Percentiles rank a stretch among this genome's conserved stretches.
Conservation (phyloP, 2,888 invertebrate genomes). For the Metallyticus violacea region DNA sequence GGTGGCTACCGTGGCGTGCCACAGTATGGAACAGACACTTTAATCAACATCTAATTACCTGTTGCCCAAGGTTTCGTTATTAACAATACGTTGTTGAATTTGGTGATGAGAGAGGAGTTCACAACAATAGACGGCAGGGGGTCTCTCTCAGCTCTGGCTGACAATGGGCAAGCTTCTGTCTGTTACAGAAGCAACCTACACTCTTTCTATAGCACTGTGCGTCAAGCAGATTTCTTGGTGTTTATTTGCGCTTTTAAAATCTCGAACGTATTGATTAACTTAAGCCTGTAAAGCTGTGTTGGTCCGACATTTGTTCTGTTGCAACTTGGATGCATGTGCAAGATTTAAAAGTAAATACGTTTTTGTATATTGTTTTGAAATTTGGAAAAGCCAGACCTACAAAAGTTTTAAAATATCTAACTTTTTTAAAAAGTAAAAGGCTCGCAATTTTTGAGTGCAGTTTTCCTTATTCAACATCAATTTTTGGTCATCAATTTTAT, state of each 20-base stretch:
- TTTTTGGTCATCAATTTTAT: no score
- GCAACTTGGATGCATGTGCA: no score
- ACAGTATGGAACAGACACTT: background rate
- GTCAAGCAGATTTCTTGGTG: background rate
- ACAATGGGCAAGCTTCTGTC: background rate
- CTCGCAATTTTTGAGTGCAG: no score
- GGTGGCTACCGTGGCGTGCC: background rate
- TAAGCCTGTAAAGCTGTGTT: no score
- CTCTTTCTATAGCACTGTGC: background rate
- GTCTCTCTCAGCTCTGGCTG: background rate
- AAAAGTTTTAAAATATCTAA: no score
- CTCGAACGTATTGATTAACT: no score
- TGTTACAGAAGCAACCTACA: background rate
- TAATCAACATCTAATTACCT: conserved; percentile 4
- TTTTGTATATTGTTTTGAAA: no score
- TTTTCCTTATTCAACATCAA: no score
- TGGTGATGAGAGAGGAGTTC: background rate
- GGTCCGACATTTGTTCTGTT: no score
- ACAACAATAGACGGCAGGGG: conserved; percentile 8
- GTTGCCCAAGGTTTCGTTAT: background rate
- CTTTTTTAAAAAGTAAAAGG: no score
- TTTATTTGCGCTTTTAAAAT: background rate
- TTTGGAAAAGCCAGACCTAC: no score
- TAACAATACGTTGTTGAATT: conserved; percentile 1
- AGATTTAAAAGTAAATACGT: no score